phyloP scores from a whole-genome alignment of 1,140 invertebrate genomes.

The Drosophila sucinea region DNA sequence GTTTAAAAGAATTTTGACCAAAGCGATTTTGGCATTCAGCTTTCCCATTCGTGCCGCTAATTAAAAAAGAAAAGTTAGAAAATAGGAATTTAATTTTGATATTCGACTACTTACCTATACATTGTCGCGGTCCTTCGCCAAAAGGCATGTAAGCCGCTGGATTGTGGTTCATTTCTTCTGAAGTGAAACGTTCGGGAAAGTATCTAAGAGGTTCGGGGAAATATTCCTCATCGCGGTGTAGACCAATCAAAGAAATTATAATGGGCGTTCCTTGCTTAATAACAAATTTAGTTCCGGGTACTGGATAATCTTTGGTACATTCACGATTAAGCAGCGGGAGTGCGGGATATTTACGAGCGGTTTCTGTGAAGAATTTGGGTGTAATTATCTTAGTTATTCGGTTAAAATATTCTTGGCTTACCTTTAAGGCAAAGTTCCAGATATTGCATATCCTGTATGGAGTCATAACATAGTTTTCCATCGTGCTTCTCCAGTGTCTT shows the following conservation, averaged over 20 bases:
- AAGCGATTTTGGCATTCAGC: conserved; percentile 66
- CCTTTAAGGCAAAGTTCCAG: conserved; percentile 83
- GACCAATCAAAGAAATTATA: conserved; percentile 79
- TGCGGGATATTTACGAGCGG: conserved; percentile 86
- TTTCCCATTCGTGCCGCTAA: conserved; percentile 72
- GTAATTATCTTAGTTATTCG: too few species aligned
- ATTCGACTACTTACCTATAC: conserved; percentile 84
- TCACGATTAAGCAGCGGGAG: conserved; percentile 84
- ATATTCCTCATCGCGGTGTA: conserved; percentile 84
- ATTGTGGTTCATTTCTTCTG: conserved; percentile 81
- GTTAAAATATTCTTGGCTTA: not conserved
- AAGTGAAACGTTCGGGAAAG: conserved; percentile 86
- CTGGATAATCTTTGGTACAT: conserved; percentile 80
- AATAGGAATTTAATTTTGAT: too few species aligned
- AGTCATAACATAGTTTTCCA: conserved; percentile 84
- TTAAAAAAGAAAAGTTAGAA: not conserved
- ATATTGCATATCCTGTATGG: conserved; percentile 84
- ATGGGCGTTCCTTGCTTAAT: conserved; percentile 83
- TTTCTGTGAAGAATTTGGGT: conserved; percentile 81
- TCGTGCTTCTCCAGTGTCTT: conserved; percentile 79
- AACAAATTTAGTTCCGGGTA: conserved; percentile 76
- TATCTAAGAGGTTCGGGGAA: conserved; percentile 87
- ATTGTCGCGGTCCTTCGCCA: conserved; percentile 87
- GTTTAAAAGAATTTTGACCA: conserved; percentile 67
- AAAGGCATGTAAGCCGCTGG: conserved; percentile 86